Evolutionary conservation across 2,113 vertebrate species (phyloP).

Genomic region (Chiloscyllium plagiosum): DNA sequence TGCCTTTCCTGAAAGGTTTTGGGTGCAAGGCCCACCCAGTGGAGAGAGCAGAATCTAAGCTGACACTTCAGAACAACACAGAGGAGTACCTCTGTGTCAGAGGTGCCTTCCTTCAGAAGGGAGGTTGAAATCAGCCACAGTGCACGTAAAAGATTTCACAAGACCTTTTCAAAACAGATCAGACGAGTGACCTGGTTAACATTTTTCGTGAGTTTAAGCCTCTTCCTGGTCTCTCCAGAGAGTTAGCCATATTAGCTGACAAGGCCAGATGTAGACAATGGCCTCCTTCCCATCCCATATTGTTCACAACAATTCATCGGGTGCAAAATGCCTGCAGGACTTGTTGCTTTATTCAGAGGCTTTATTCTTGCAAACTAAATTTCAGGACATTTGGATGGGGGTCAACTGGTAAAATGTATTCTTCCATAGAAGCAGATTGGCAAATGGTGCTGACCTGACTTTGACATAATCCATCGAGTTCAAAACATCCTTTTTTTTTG

Average conservation of each 20-base stretch:
- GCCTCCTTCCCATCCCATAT: too few relatives aligned
- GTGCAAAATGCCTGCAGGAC: background rate
- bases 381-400: background rate
- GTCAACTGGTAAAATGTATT: background rate
- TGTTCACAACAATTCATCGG: background rate
- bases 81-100: background rate
- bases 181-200: background rate
- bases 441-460: background rate
- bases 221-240: background rate
- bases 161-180: background rate
- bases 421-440: background rate
- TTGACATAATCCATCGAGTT: background rate
- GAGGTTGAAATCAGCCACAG: background rate
- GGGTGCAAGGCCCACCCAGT: background rate
- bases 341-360: background rate
- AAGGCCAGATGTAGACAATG: background rate
- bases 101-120: background rate
- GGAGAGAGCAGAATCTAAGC: background rate
- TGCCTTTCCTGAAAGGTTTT: background rate
- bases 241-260: background rate
- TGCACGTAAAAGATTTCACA: background rate
- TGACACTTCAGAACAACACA: background rate
- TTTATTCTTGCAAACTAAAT: background rate
- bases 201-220: background rate
- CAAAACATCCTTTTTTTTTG: background rate